Percentiles rank a stretch among this genome's conserved stretches.
Conservation (phyloP, 2,888 invertebrate species). For the Acanthosepion lycidas region DNA sequence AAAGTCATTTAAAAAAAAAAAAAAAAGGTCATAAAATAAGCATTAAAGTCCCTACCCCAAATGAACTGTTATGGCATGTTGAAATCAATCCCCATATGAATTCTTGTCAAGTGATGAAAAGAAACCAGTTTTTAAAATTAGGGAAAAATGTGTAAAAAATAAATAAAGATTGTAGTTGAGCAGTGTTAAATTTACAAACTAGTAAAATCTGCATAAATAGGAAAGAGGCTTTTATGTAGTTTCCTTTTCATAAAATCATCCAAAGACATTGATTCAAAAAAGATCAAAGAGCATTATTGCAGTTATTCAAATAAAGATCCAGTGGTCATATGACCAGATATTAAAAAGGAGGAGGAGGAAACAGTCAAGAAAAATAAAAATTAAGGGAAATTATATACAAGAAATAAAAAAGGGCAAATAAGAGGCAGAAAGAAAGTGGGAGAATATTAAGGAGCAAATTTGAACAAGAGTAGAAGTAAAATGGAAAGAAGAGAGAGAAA, state of each 20-base stretch:
- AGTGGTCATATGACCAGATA: background rate
- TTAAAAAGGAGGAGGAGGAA: background rate
- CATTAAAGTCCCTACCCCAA: background rate
- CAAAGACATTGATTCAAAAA: slow-evolving; percentile 15
- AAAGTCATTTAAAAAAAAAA: background rate
- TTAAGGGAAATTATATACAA: too few relatives aligned
- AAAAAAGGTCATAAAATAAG: background rate
- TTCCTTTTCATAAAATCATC: background rate
- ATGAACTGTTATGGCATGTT: background rate
- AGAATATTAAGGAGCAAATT: background rate
- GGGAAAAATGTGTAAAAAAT: background rate
- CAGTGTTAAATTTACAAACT: background rate
- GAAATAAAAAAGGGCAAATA: too few relatives aligned
- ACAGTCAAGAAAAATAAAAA: background rate
- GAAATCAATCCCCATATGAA: background rate
- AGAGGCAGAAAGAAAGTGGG: background rate
- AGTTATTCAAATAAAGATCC: slow-evolving; percentile 18
- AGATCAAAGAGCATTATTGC: background rate
- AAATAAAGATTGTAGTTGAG: background rate
- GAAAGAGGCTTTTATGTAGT: background rate
- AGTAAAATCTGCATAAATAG: slow-evolving; percentile 6
- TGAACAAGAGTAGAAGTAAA: background rate
- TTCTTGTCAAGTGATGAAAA: background rate
- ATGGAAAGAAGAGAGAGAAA: background rate
- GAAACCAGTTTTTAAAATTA: background rate